phyloP scores from a whole-genome alignment of 2,888 invertebrate genomes.

The Ceramica pisi region DNA sequence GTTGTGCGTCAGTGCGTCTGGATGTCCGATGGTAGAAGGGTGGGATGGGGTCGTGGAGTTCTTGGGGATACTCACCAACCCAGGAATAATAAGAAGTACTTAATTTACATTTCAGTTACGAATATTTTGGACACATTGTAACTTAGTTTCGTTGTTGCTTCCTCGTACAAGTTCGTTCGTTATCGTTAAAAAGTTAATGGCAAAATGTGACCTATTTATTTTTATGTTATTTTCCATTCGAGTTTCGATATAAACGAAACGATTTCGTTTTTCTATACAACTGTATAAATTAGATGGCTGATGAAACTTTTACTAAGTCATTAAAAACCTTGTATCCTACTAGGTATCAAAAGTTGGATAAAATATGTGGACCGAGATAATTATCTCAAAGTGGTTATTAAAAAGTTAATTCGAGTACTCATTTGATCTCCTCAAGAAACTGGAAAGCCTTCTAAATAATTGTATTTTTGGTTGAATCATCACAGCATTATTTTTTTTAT shows the following conservation, averaged over 20 bases:
- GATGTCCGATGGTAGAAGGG: too few species aligned
- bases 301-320: slow-evolving; percentile 9
- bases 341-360: background rate
- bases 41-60: too few species aligned
- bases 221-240: slow-evolving; percentile 25
- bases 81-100: background rate
- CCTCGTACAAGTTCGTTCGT: slow-evolving; percentile 23
- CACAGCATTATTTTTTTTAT: too few species aligned
- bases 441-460: too few species aligned
- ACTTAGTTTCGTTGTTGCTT: background rate
- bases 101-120: slow-evolving; percentile 2
- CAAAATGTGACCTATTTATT: slow-evolving; percentile 25
- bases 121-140: slow-evolving; percentile 10
- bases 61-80: too few species aligned
- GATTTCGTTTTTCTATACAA: slow-evolving; percentile 5
- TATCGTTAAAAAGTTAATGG: slow-evolving; percentile 42
- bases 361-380: background rate
- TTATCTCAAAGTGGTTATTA: background rate
- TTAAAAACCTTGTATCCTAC: slow-evolving; percentile 1
- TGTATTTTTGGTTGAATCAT: background rate
- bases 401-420: too few species aligned
- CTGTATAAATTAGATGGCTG: slow-evolving; percentile 4
- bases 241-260: slow-evolving; percentile 6
- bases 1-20: too few species aligned
- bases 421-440: too few species aligned